Conservation (phyloP, 2,113 vertebrate species). For the Daphoenositta chrysoptera region DNA sequence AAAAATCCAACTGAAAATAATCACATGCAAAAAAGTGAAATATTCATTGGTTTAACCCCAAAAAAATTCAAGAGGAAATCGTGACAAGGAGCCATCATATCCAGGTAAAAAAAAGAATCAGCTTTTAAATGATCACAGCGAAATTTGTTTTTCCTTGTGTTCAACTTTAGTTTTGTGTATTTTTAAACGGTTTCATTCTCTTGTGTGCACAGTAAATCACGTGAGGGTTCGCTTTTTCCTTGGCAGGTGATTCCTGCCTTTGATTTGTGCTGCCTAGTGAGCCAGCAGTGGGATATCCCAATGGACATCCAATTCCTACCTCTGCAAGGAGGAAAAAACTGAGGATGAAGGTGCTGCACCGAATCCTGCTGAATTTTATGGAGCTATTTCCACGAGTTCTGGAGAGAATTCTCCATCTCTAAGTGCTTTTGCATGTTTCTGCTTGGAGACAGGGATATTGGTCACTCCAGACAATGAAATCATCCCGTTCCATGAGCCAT, state of each 20-base stretch:
- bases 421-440: not conserved
- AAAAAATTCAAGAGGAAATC: not conserved
- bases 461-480: not conserved
- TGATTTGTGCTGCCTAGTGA: not conserved
- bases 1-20: not conserved
- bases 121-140: not conserved
- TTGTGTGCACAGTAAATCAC: accelerated
- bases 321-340: not conserved
- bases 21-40: not conserved
- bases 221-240: not conserved
- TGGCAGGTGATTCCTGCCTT: not conserved
- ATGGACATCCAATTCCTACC: not conserved
- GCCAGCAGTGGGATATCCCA: not conserved
- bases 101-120: not conserved
- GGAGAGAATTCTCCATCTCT: not conserved
- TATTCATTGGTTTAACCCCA: not conserved
- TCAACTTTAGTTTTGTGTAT: not conserved
- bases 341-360: not conserved
- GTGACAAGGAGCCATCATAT: not conserved
- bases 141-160: too few relatives aligned
- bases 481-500: not conserved
- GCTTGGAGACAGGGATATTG: not conserved
- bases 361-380: not conserved
- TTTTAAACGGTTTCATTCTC: not conserved
- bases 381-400: not conserved